Base-by-base conservation (phyloP, 2,113 vertebrate species). In the Carettochelys insculpta region DNA sequence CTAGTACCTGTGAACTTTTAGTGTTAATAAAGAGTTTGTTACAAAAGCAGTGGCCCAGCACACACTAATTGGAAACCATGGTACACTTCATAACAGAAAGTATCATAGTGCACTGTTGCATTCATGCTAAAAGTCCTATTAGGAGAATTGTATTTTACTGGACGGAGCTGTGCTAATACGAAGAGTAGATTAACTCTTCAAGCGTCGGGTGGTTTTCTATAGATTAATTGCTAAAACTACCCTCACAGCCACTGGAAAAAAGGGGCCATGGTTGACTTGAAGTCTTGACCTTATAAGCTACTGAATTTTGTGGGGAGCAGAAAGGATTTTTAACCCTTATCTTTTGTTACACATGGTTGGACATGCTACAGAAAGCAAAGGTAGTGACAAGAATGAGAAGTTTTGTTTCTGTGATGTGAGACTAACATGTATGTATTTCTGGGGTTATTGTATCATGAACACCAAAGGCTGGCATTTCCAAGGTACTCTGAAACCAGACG, bases 141-240 rank as follows among this genome's bases (percentile, higher is more conserved):
- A 20, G 51, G 85, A 80, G 89, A 88, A 91, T 92, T 87, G 90
- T 45, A 89, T 82, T 90, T 95, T 65, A 65, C 90, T 86, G 94
- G 89, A 73, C 53, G 0, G 83, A 95, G 92, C 96, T 92, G 89
- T 95, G 52, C 94, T 95, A 96, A 96, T 83, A 94, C 92, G 94
- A 96, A 94, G 94, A 95, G 95, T 85, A 91, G 93, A 96, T 95
- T 96, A 96, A 95, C 96, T 90, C 96, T 95, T 93, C 91, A 85
- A 88, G 87, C 92, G 92, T 94, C 65, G 65, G 90, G 83, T 82
- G 92, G 94, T 96, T 94, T 90, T 92, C 89, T 93, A 89, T 90
- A 81, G 92, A 94, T 93, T 79, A 83, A 56, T 89, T 83, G 78
- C 85, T 88, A 92, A 91, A 92, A 65, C 61, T 91, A 92, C 51